These are phyloP conservation scores for Uromys caudimaculatus DNA, from an alignment of 2,797 vertebrate genomes.

Conservation along the genomic window DNA sequence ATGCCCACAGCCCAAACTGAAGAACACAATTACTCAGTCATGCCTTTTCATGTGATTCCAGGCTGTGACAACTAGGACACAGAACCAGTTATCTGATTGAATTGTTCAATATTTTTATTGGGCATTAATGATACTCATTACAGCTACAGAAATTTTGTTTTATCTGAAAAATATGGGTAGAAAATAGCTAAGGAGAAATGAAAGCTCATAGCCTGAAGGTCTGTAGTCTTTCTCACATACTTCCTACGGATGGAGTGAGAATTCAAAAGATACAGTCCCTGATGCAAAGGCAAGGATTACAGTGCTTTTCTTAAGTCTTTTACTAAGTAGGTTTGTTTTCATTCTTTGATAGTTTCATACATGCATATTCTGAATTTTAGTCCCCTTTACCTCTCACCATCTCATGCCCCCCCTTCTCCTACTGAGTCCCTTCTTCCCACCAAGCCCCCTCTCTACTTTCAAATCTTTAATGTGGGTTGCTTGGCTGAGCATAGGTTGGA, in stretches of 20 bases:
- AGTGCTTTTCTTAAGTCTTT: neutral
- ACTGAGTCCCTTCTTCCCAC: neutral
- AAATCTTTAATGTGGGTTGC: neutral
- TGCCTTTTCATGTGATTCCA: neutral
- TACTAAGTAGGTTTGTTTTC: neutral
- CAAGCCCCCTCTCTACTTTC: neutral
- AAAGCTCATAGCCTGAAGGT: neutral
- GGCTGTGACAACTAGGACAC: neutral
- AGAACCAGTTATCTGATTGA: neutral
- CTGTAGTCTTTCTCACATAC: neutral
- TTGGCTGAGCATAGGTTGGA: neutral
- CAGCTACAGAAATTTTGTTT: constrained; percentile 38
- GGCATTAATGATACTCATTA: neutral
- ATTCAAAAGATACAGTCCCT: neutral
- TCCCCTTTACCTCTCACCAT: neutral
- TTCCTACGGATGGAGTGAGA: neutral
- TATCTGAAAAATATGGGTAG: neutral
- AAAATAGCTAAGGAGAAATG: constrained; percentile 10
- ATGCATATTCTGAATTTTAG: neutral
- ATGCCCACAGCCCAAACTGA: neutral
- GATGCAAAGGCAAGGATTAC: neutral
- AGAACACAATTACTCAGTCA: neutral
- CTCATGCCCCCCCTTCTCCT: neutral
- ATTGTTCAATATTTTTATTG: constrained; percentile 31
- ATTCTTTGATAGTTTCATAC: neutral